Conservation (phyloP, 2,113 vertebrate genomes). For the Athene noctua region DNA sequence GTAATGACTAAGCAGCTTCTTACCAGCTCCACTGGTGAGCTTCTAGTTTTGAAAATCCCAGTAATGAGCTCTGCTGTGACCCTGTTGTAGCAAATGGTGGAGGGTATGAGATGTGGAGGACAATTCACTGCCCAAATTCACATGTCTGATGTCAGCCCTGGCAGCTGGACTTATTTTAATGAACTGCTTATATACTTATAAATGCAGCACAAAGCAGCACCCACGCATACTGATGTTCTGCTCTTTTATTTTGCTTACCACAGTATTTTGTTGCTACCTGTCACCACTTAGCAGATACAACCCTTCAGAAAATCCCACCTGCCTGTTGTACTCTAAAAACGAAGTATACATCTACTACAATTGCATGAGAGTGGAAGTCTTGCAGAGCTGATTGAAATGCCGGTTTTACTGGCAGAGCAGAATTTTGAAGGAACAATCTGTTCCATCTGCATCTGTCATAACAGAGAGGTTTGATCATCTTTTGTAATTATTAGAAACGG, state of each 20-base stretch:
- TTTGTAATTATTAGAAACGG: neutral
- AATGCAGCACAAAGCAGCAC: neutral
- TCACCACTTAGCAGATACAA: neutral
- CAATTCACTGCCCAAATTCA: neutral
- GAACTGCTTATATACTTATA: neutral
- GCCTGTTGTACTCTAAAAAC: neutral
- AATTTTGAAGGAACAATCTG: constrained; percentile 13
- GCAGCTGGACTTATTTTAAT: neutral
- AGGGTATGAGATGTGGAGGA: neutral
- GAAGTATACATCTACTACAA: neutral
- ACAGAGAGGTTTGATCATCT: neutral
- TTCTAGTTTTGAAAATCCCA: neutral
- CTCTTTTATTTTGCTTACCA: neutral
- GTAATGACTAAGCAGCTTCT: neutral
- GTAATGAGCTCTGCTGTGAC: neutral
- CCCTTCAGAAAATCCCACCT: neutral
- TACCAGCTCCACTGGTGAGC: neutral
- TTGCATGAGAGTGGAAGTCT: neutral
- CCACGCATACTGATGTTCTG: neutral
- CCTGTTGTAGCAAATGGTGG: neutral
- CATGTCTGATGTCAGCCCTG: neutral
- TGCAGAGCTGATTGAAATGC: neutral
- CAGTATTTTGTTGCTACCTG: neutral
- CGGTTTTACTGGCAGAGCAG: neutral
- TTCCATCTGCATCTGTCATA: neutral